Evolutionary conservation across 2,113 vertebrate genomes (phyloP).

Genomic region (Laticauda colubrina): DNA sequence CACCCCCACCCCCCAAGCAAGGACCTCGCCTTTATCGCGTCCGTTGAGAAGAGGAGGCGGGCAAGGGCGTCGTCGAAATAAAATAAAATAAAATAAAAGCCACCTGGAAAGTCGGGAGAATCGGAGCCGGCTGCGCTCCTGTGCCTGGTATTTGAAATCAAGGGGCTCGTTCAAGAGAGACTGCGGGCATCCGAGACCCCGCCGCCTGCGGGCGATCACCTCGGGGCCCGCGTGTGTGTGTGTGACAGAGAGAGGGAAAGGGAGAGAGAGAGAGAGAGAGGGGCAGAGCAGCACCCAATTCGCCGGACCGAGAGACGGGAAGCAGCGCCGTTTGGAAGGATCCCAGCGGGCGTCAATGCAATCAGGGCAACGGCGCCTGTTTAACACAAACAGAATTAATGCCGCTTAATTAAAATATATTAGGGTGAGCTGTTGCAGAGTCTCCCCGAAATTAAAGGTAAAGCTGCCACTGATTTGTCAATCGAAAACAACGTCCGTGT

Average conservation of each 20-base stretch:
- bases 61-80: neutral
- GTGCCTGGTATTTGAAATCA: neutral
- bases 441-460: neutral
- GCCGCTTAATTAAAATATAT: neutral
- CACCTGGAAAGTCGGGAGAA: neutral
- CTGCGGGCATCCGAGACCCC: neutral
- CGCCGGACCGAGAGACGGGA: neutral
- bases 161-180: neutral
- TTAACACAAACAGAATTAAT: neutral
- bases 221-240: neutral
- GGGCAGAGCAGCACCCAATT: neutral
- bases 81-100: neutral
- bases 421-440: neutral
- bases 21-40: neutral
- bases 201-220: neutral
- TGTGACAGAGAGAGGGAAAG: too few species aligned
- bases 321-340: neutral
- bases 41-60: too few species aligned
- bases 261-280: too few species aligned
- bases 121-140: neutral
- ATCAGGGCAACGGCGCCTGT: neutral
- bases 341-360: neutral
- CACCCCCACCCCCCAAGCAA: accelerated
- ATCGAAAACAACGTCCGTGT: neutral
- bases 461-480: neutral